Percentiles rank a stretch among this genome's conserved stretches.
Evolutionary conservation across 2,797 vertebrate genomes (phyloP).

Genomic region (Chiloscyllium punctatum): DNA sequence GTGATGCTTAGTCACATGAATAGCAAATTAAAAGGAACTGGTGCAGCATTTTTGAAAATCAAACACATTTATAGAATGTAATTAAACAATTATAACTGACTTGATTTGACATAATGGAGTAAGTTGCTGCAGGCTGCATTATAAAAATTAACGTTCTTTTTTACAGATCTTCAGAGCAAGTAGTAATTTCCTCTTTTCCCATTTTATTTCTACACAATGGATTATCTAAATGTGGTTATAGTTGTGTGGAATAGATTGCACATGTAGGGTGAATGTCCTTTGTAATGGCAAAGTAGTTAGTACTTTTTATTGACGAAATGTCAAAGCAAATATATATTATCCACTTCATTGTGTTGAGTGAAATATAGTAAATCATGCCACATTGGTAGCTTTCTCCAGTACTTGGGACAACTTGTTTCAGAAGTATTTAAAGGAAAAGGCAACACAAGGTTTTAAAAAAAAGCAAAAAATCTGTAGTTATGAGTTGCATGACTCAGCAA

Average conservation of each 20-base stretch:
- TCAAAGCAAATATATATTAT: neutral
- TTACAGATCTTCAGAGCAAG: neutral
- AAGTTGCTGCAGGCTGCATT: neutral
- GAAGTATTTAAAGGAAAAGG: neutral
- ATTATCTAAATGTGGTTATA: neutral
- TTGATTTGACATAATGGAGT: neutral
- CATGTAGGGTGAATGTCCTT: neutral
- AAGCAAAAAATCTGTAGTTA: neutral
- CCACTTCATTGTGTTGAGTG: neutral
- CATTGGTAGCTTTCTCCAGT: neutral
- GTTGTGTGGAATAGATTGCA: neutral
- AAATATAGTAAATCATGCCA: neutral
- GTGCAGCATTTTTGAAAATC: neutral
- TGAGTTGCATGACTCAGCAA: neutral
- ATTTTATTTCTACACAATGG: neutral
- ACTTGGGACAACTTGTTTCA: neutral
- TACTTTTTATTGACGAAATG: neutral
- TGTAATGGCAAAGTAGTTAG: neutral
- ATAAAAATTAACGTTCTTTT: neutral
- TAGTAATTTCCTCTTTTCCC: neutral
- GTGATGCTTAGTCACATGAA: neutral
- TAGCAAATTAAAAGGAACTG: neutral
- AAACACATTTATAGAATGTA: neutral
- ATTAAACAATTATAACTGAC: constrained; percentile 6
- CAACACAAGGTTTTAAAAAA: neutral